Evolutionary conservation across 1,140 invertebrate species (phyloP).

Genomic region (Drosophila repleta): DNA sequence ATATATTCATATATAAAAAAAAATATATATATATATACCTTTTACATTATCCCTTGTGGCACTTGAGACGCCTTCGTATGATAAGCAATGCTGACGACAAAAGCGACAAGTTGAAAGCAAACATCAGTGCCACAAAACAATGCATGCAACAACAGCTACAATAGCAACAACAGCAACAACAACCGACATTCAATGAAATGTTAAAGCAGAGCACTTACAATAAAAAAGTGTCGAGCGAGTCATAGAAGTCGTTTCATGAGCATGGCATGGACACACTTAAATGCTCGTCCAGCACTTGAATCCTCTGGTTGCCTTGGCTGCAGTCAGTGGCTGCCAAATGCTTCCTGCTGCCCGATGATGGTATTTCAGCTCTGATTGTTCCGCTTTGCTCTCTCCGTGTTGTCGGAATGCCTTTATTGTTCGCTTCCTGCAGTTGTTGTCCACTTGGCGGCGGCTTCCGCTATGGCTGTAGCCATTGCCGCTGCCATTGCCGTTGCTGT

Average conservation of each 20-base stretch:
- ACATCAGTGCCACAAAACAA: constrained; percentile 40
- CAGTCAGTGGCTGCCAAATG: constrained; percentile 42
- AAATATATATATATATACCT: constrained; percentile 6
- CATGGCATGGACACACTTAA: constrained; percentile 47
- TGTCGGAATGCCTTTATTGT: constrained; percentile 62
- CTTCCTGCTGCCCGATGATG: constrained; percentile 58
- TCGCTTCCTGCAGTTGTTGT: constrained; percentile 70
- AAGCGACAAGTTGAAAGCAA: constrained; percentile 54
- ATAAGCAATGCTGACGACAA: constrained; percentile 32
- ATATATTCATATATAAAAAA: background rate
- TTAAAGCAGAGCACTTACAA: constrained; percentile 61
- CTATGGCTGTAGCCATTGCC: constrained; percentile 2
- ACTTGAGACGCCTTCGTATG: constrained; percentile 36
- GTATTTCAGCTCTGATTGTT: constrained; percentile 28
- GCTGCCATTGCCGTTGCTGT: constrained; percentile 6
- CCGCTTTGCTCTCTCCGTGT: constrained; percentile 5
- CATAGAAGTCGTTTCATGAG: constrained; percentile 46
- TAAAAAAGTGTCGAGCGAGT: constrained; percentile 50
- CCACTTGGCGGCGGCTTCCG: constrained; percentile 56
- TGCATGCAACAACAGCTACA: constrained; percentile 14
- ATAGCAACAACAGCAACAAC: constrained; percentile 17
- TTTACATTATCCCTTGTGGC: constrained; percentile 16
- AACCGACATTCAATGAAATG: constrained; percentile 49
- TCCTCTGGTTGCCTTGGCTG: background rate
- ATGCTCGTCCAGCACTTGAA: constrained; percentile 19